Base-by-base conservation (phyloP, 2,797 vertebrate species). In the Epinephelus coioides region DNA sequence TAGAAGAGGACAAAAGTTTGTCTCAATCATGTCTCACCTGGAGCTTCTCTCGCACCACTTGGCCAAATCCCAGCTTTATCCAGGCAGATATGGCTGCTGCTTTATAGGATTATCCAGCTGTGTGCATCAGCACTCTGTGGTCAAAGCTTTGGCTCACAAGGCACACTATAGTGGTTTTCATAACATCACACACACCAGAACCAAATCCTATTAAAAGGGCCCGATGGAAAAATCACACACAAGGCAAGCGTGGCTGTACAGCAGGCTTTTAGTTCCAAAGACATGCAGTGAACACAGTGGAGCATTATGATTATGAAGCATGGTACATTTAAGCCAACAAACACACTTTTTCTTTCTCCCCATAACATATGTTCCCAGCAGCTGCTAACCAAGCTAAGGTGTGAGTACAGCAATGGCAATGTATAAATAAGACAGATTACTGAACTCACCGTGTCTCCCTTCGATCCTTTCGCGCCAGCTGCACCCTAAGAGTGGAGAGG, bases 401-500 rank as follows among this genome's bases (percentile, higher is more conserved):
- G 74, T 56, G 69, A 83, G 65, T 66, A 73, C 72, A 73, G 44
- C 13, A 76, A 69, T 68, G 61, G 73, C 30, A 77, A 83, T 61
- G 23, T 56, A 78, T 85, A 72, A 89, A 89, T 30, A 86, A 94
- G 93, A 78, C 53, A 65, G 9, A 91, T 86, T 66, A 79, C 57
- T 68, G 30, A 44, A 93, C 95, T 93, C 91, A 98, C 98, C 81
- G 69, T 87, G 2, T 96, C 95, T 86, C 98, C 98, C 84, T 98
- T 98, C 21, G 97, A 97, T 85, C 98, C 98, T 88, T 96, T 98
- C 82, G 96, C 94, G 30, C 98, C 98, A 74, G 89, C 75, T 69
- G 94, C 81, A 70, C 98, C 98, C 98, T 99, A 75, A 7, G 5
- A 78, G 78, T 72, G 46, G 27, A 79, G 61, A 71, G 19, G 49